These are phyloP conservation scores for Sesamia nonagrioides DNA, from an alignment of 1,140 invertebrate species.

Conservation along the genomic window DNA sequence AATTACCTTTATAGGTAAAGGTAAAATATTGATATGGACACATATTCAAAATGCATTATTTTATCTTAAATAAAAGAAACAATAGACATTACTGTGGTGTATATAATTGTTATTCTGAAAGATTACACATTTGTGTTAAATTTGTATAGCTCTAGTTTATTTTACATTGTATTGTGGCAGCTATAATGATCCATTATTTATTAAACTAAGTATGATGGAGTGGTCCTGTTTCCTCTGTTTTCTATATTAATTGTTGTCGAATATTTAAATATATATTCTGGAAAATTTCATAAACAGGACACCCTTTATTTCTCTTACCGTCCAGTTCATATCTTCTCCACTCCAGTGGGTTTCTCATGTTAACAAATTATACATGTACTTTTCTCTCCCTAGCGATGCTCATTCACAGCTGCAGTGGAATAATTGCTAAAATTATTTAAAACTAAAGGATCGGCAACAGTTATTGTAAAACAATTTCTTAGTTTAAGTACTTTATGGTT, in stretches of 20 bases:
- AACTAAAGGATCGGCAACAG: slow-evolving; percentile 77
- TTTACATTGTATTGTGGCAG: neutral
- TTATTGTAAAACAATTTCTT: slow-evolving; percentile 61
- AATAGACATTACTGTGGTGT: neutral
- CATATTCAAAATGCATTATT: neutral
- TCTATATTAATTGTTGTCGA: slow-evolving; percentile 9
- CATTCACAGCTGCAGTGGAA: slow-evolving; percentile 86
- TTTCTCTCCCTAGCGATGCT: slow-evolving; percentile 81
- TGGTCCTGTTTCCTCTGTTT: slow-evolving; percentile 45
- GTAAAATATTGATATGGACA: neutral
- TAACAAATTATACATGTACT: slow-evolving; percentile 71
- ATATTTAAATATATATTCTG: too few species aligned
- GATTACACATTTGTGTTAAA: neutral
- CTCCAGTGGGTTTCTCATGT: slow-evolving; percentile 41
- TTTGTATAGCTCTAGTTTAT: neutral
- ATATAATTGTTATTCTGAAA: neutral
- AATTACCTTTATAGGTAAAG: neutral
- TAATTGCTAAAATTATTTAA: slow-evolving; percentile 74
- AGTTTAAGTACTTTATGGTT: slow-evolving; percentile 74
- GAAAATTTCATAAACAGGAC: slow-evolving; percentile 83
- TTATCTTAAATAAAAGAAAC: neutral
- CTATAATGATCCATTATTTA: neutral
- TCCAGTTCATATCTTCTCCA: slow-evolving; percentile 17
- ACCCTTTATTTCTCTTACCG: slow-evolving; percentile 85
- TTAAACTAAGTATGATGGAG: slow-evolving; percentile 10